Evolutionary conservation across 1,140 invertebrate species (phyloP).

Genomic region (Dufourea novaeangliae): DNA sequence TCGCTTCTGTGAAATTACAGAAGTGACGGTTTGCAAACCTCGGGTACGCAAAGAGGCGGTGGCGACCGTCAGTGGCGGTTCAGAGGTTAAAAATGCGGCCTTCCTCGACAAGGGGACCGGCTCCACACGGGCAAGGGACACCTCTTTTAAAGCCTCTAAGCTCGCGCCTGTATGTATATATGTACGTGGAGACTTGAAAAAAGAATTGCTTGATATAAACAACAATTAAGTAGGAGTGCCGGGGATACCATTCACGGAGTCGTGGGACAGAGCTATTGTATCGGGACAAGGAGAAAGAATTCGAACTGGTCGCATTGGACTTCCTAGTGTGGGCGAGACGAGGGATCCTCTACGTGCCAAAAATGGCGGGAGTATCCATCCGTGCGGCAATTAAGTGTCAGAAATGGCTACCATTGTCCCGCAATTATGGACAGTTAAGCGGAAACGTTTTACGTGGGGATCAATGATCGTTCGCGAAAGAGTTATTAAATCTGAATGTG

Average conservation of each 20-base stretch:
- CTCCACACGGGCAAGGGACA: not conserved
- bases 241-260: conserved; percentile 56
- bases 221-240: conserved; percentile 63
- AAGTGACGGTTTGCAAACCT: conserved; percentile 39
- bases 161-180: not conserved
- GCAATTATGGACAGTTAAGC: conserved; percentile 51
- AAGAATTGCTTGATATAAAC: conserved; percentile 60
- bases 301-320: conserved; percentile 8
- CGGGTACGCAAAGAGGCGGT: conserved; percentile 36
- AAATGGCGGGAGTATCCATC: conserved; percentile 30
- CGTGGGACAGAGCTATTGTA: conserved; percentile 56
- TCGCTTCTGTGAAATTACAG: conserved; percentile 35
- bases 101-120: conserved; percentile 26
- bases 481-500: conserved; percentile 37
- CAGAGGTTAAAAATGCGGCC: conserved; percentile 51
- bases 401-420: conserved; percentile 23
- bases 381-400: conserved; percentile 51
- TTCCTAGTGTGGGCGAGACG: conserved; percentile 44
- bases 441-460: conserved; percentile 14
- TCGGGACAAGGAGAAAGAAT: conserved; percentile 31
- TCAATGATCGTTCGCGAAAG: conserved; percentile 30
- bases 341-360: conserved; percentile 36
- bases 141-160: conserved; percentile 3
- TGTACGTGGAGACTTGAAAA: conserved; percentile 39
- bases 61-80: conserved; percentile 21